These are phyloP conservation scores for Empis livida DNA, from an alignment of 2,888 invertebrate species.

Conservation along the genomic window DNA sequence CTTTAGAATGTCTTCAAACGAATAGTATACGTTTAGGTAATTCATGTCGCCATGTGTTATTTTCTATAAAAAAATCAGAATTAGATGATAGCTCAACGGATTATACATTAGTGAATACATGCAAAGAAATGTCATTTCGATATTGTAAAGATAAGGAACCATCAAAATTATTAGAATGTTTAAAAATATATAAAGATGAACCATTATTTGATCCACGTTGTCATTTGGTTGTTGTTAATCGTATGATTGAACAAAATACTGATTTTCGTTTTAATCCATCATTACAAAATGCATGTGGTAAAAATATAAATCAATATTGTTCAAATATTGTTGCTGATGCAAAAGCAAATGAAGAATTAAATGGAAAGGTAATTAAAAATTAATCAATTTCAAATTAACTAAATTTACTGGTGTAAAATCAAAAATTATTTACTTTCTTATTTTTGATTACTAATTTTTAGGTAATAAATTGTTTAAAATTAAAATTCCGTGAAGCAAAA, in stretches of 20 bases:
- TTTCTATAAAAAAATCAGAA: conserved; percentile 75
- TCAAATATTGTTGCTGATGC: conserved; percentile 40
- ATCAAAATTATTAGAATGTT: conserved; percentile 58
- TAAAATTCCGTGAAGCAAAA: conserved; percentile 60
- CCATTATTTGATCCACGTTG: conserved; percentile 71
- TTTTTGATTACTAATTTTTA: conserved; percentile 12
- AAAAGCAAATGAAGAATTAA: conserved; percentile 55
- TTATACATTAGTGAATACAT: conserved; percentile 68
- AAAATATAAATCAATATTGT: conserved; percentile 69
- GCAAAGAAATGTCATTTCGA: conserved; percentile 72
- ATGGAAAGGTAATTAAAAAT: conserved; percentile 48
- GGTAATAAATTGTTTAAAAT: conserved; percentile 67
- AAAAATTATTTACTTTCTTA: not conserved
- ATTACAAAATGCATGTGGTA: conserved; percentile 64
- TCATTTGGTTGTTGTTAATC: conserved; percentile 66
- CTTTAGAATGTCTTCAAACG: conserved; percentile 66
- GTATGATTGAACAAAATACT: conserved; percentile 80
- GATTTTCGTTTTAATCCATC: conserved; percentile 84
- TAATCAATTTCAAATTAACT: too few relatives aligned
- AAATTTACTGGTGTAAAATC: too few relatives aligned
- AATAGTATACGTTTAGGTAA: conserved; percentile 49
- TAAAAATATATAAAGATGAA: conserved; percentile 66
- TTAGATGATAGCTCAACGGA: conserved; percentile 78
- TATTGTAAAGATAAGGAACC: conserved; percentile 66
- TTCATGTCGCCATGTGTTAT: conserved; percentile 66